Base-by-base conservation (phyloP, 2,113 vertebrate species). In the Pomatostomus ruficeps region DNA sequence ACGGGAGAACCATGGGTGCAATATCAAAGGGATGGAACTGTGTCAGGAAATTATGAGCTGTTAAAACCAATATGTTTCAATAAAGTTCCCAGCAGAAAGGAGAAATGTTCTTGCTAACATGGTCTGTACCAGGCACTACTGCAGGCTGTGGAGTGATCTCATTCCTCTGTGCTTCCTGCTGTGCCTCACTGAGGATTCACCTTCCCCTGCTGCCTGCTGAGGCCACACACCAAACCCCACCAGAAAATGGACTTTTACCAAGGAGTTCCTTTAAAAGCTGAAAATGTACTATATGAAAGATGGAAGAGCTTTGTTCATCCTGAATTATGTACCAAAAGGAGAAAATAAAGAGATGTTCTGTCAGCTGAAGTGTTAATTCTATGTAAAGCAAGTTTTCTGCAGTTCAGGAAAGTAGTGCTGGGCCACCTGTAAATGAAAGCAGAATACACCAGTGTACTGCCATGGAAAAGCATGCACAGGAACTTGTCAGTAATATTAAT, bases 171-270 rank as follows among this genome's bases (percentile, higher is more conserved):
- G 29, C n/a, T 71, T 45, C 29, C 26, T 62, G 5, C 48, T 49
- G 14, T 18, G 1, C 36, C 45, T 45, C 0, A 0, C 18, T 36
- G 16, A 18, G 40, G 21, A 4, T 12, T 63, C 2, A 0, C 14
- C n/a, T 90, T 61, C 38, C 5, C 1, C 31, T 12, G 10, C 33
- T 46, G 19, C 1, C 0, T 74, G 16, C 23, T 68, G 52, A 70
- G 68, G 40, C n/a, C 65, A 51, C 21, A 14, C 1, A 1, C 24
- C 4, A 7, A 68, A 40, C 12, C n/a, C 33, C 31, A 49, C 5
- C 38, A 88, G 35, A 61, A 92, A 80, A 58, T 11, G 8, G 5
- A 14, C 14, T 12, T 66, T 40, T 71, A 19, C 68, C 42, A 40
- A 33, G 57, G 17, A n/a, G 2, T 8, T 77, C 5, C 24, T 91